Evolutionary conservation across 2,113 vertebrate genomes (phyloP), one percentile per base, ranked within the genome.

Genomic region (Martes martes): DNA sequence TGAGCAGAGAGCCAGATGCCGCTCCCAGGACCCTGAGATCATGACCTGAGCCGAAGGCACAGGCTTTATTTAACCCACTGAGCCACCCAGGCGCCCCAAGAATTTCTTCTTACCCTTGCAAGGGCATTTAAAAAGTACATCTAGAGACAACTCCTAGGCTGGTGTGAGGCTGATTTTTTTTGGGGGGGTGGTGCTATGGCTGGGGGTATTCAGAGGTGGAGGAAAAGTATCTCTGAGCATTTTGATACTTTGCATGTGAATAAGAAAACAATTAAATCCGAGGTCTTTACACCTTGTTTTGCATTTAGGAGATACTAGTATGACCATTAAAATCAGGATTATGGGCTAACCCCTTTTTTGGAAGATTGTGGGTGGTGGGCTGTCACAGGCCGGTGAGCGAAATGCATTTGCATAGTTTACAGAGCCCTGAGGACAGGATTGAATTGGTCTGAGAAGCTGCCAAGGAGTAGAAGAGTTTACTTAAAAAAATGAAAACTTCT

Each of bases 251-350:
- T 83, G 50, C 4, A 26, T 67, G 86, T 97, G 50, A 82, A 42
- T 93, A 76, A 95, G 69, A 67, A 94, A 91, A 84, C n/a, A 91
- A 36, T 33, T 67, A 90, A 96, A 96, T 59, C n/a, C 10, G 33
- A 80, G 69, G 19, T 85, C 61, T 52, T 83, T 83, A 24, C 39
- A 39, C n/a, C 73, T 82, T 7, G 6, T 39, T 50, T 71, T 76
- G 55, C 42, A n/a, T 80, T 93, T 83, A n/a, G 50, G 52, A 82
- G 57, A 33, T 33, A 57, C n/a, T 24, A 8, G n/a, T n/a, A 9
- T 87, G 45, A 73, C 39, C 42, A n/a, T 96, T 80, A 71, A 84
- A 80, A 19, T 47, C 55, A 14, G 26, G 67, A 7, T 88, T 42
- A 57, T 86, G 33, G 6, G 19, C 26, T 14, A 42, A 1, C 18